Evolutionary conservation across 2,113 vertebrate genomes (phyloP), one percentile per base, ranked within the genome.

Genomic region (Neolamprologus brichardi): DNA sequence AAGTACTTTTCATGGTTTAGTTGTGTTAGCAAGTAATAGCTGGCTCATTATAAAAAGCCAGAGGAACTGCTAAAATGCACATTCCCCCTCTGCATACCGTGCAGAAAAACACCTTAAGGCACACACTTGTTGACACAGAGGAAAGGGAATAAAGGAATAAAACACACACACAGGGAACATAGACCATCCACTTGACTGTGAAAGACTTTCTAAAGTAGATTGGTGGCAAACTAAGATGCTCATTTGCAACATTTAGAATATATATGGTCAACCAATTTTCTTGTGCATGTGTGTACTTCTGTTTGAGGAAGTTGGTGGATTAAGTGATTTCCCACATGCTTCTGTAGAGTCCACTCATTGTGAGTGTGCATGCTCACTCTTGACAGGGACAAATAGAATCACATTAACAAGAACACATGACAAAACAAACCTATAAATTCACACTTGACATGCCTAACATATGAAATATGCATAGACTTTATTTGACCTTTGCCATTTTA

Each of bases 261-360:
- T 5, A 2, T 17, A 15, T 46, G 52, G 44, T 83, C 37, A 53
- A 87, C 30, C 37, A 30, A 5, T 49, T 64, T 34, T 54, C 34
- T 11, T 79, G 46, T 53, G 37, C 64, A 54, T 54, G 75, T 28
- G 52, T 84, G 56, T 80, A 9, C 8, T 53, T 88, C 53, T 80
- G 80, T 49, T 44, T 81, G 32, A 87, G 53, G 82, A 88, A 77
- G 62, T 87, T 7, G 12, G 13, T 67, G 79, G 64, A 32, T 70
- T 91, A 81, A 96, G 87, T 75, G 72, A 84, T 95, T 95, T 93
- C 88, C 93, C 93, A 95, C 91, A 90, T 95, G 95, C 51, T 90
- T 86, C 81, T 83, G 88, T 93, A 90, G 94, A 94, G 88, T 62
- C 62, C 87, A 83, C 79, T 72, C 88, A 88, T 75, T 49, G 39